Base-by-base conservation (phyloP, 2,113 vertebrate genomes). In the Orthochromis indermauri region DNA sequence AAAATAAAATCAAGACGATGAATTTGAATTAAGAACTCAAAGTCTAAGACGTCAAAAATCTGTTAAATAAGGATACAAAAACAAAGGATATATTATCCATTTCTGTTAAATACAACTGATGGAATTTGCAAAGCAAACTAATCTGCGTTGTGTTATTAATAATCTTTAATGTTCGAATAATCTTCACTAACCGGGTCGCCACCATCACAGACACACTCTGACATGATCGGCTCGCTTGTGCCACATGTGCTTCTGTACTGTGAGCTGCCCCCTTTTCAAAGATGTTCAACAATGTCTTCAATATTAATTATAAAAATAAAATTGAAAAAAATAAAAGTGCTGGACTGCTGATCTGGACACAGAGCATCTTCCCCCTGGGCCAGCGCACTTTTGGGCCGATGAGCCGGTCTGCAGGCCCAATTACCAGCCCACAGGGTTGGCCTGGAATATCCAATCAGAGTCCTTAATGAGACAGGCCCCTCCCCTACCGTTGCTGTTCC, bases 11-110 rank as follows among this genome's bases (percentile, higher is more conserved):
- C 8, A 10, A 19, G 49, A 19, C 7, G 4, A 49, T 49, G 16
- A 49, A 8, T 17, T 47, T 42, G 40, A 42, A 13, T 14, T 6
- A 13, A 42, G 40, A 42, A 13, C 40, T 42, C 40, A 42, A 42
- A 42, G 12, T 42, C 40, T 2, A 42, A 42, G 40, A 13, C 11
- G 40, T 42, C 37, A 40, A 5, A 40, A 40, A 12, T 40, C 40
- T 42, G 40, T 42, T 1, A 42, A 13, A 12, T 42, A 6, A 42
- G 11, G 11, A 42, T 13, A 42, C 0, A 42, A 13, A 6, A 42
- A 42, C 11, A 42, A 42, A 42, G 40, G 11, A 42, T 42, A 3
- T 42, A 13, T 42, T 42, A 42, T 42, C n/a, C 51, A 53, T n/a
- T n/a, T 53, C 51, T 53, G 10, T 53, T 53, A n/a, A 53, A 53